Percentiles rank a stretch among this genome's conserved stretches.
Evolutionary conservation across 2,888 invertebrate species (phyloP).

Genomic region (Diogma glabrata): DNA sequence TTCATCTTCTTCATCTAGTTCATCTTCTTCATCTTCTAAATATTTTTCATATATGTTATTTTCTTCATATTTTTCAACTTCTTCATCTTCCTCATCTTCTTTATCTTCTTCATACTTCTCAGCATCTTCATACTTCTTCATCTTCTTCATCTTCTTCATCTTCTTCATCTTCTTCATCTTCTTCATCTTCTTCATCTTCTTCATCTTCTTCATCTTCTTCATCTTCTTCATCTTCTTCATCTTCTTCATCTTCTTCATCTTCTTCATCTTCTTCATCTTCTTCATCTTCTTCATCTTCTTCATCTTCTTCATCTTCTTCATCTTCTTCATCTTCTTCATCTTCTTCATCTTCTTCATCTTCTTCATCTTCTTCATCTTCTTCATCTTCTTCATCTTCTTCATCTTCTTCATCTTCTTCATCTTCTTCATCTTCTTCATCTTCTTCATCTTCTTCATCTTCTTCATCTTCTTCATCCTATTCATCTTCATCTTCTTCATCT

Average conservation of each 20-base stretch:
- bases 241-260: neutral
- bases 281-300: neutral
- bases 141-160: too few species aligned
- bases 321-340: neutral
- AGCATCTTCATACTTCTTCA: too few species aligned
- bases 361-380: neutral
- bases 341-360: neutral
- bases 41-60: too few species aligned
- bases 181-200: neutral
- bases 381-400: neutral
- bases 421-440: neutral
- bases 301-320: neutral
- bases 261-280: neutral
- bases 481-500: neutral
- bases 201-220: neutral
- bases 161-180: neutral
- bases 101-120: too few species aligned
- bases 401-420: neutral
- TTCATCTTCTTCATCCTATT: neutral
- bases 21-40: too few species aligned
- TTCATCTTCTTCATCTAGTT: too few species aligned
- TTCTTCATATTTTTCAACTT: too few species aligned
- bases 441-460: neutral
- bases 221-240: neutral
- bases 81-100: too few species aligned